A percentile compares a stretch with the other conserved stretches of the same genome.
phyloP scores from a whole-genome alignment of 2,113 vertebrate species.

The Myiopsitta monachus region DNA sequence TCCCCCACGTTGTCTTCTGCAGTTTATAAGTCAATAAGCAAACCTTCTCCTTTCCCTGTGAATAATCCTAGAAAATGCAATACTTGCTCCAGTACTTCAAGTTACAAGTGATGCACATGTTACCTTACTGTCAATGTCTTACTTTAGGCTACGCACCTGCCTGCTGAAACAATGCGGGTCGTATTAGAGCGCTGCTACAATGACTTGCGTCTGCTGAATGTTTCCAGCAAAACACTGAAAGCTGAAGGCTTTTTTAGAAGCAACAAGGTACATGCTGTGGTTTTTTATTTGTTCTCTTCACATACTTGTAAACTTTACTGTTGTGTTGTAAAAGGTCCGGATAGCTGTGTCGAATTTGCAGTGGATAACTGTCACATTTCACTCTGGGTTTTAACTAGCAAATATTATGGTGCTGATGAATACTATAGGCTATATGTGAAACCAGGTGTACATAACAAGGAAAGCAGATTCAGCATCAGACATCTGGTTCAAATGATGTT shows the following conservation, averaged over 20 bases:
- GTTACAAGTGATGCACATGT: fast-evolving
- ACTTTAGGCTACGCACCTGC: slow-evolving; percentile 81
- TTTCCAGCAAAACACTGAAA: slow-evolving; percentile 94
- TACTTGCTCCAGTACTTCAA: background rate
- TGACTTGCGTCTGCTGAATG: slow-evolving; percentile 89
- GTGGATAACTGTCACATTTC: fast-evolving
- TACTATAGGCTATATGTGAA: fast-evolving
- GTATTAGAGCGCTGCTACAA: slow-evolving; percentile 98
- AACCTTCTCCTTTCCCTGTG: background rate
- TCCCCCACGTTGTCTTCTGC: fast-evolving
- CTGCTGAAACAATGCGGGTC: slow-evolving; percentile 89
- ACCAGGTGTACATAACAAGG: background rate
- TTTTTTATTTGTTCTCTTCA: background rate
- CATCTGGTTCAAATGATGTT: background rate
- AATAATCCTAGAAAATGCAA: background rate
- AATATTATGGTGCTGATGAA: background rate
- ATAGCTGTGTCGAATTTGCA: background rate
- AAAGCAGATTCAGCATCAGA: background rate
- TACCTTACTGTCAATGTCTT: background rate
- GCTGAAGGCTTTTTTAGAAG: slow-evolving; percentile 98
- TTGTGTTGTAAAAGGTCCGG: background rate
- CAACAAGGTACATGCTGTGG: slow-evolving; percentile 85
- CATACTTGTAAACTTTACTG: background rate
- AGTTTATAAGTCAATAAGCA: background rate
- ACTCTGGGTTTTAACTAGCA: background rate